These are phyloP conservation scores for Laspeyria flexula DNA, from an alignment of 2,888 invertebrate genomes.

Conservation along the genomic window DNA sequence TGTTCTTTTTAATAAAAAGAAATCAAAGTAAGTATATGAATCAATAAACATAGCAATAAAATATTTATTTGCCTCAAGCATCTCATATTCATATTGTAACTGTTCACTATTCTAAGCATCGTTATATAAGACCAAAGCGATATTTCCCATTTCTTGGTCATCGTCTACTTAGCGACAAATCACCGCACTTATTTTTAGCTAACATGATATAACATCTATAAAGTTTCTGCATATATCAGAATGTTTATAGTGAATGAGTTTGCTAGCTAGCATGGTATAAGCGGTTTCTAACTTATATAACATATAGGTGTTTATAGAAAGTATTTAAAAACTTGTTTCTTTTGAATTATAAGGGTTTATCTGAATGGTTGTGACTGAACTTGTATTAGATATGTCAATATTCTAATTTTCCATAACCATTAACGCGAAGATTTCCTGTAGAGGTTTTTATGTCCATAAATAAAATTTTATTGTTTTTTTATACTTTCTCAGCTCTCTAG, in stretches of 20 bases:
- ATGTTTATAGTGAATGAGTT: conserved; percentile 32
- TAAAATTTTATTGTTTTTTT: no score
- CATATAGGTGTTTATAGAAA: conserved; percentile 48
- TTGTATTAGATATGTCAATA: conserved; percentile 15
- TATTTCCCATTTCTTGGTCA: not conserved
- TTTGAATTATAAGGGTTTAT: conserved; percentile 25
- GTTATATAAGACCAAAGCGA: not conserved
- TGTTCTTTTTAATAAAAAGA: no score
- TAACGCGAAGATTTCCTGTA: no score
- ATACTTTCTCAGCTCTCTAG: no score
- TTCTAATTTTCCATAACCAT: conserved; percentile 26
- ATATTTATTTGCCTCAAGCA: no score
- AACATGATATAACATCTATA: conserved; percentile 18
- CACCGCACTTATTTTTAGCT: conserved; percentile 10
- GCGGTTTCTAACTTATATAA: conserved; percentile 54
- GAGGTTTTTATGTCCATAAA: no score
- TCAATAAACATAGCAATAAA: no score
- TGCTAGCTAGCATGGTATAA: conserved; percentile 22
- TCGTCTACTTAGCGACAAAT: not conserved
- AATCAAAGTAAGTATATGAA: no score
- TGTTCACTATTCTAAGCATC: no score
- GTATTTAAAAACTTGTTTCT: conserved; percentile 49
- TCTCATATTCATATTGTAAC: no score
- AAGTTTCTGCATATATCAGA: not conserved
- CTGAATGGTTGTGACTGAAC: conserved; percentile 10